A percentile compares a stretch with the other conserved stretches of the same genome.
phyloP scores from a whole-genome alignment of 2,113 vertebrate species.

The Anarrhichthys ocellatus region DNA sequence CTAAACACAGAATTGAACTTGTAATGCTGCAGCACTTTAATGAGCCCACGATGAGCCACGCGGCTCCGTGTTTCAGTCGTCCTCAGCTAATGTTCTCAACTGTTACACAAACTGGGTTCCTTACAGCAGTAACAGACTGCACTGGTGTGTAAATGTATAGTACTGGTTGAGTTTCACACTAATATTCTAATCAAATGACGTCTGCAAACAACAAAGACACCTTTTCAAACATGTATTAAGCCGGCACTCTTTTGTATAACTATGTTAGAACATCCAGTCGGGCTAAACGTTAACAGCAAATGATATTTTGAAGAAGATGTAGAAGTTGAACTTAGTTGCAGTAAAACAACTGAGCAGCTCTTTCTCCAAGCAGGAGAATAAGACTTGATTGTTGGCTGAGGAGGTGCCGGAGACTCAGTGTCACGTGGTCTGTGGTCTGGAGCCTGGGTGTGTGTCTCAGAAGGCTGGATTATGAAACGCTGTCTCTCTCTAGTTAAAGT shows the following conservation, averaged over 20 bases:
- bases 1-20: not conserved
- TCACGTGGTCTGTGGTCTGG: slow-evolving; percentile 51
- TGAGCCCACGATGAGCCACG: slow-evolving; percentile 50
- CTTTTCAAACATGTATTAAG: not conserved
- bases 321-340: slow-evolving; percentile 6
- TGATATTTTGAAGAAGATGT: not conserved
- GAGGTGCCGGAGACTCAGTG: slow-evolving; percentile 35
- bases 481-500: not conserved
- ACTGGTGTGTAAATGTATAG: not conserved
- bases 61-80: slow-evolving; percentile 33
- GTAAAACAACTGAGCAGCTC: slow-evolving; percentile 14
- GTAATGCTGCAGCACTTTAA: slow-evolving; percentile 40
- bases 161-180: not conserved
- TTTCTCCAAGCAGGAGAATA: not conserved
- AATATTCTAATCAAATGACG: not conserved
- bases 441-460: slow-evolving; percentile 1
- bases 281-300: not conserved
- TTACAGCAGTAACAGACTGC: not conserved
- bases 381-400: slow-evolving; percentile 38
- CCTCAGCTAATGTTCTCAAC: not conserved
- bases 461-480: slow-evolving; percentile 27
- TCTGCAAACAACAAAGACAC: not conserved
- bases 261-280: not conserved
- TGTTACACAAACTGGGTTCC: not conserved
- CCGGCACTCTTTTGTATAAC: not conserved